Evolutionary conservation across 2,797 vertebrate genomes (phyloP), one percentile per base, ranked within the genome.

Genomic region (Malacoctenus gilli): DNA sequence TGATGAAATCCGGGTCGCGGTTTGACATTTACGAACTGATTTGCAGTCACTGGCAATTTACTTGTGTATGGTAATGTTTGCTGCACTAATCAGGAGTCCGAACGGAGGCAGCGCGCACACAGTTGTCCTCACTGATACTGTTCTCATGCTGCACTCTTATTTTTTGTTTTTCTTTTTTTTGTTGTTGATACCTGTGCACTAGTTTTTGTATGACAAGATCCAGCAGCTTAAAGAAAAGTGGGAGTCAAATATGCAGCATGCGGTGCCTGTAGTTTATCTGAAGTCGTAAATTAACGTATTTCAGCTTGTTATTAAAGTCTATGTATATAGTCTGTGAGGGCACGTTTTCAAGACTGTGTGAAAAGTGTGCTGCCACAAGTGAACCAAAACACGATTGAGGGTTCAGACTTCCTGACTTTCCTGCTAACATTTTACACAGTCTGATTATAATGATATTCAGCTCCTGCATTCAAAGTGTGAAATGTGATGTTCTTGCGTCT

Each of bases 1-100:
- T 49, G 21, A 59, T 72, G 52, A 38, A 70, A 70, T 59, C 4
- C 4, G 11, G 30, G 35, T 43, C 28, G 35, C 40, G 15, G 8
- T 22, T 28, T 14, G 30, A 15, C 25, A 43, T 58, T n/a, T 20
- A 18, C 28, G 32, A 34, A 64, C 21, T 43, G 11, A 53, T 39
- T 30, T 56, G 49, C 11, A 59, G 44, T 20, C 0, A 1, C 11
- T 20, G 37, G 43, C 9, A n/a, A 36, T 18, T 48, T 7, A 0
- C 10, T 20, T n/a, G n/a, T n/a, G n/a, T n/a, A 19, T 41, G 12
- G 13, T 15, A 49, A 13, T 18, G 4, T 30, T 8, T 50, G n/a
- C 32, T 36, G n/a, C 23, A 31, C 5, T 59, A 12, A 59, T 13
- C 31, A 37, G 46, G 16, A n/a, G 9, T 14, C 48, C 12, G 44